Percentiles rank a stretch among this genome's conserved stretches.
These are phyloP conservation scores for Temnothorax ravouxi DNA, from an alignment of 2,888 invertebrate species.

Conservation along the genomic window DNA sequence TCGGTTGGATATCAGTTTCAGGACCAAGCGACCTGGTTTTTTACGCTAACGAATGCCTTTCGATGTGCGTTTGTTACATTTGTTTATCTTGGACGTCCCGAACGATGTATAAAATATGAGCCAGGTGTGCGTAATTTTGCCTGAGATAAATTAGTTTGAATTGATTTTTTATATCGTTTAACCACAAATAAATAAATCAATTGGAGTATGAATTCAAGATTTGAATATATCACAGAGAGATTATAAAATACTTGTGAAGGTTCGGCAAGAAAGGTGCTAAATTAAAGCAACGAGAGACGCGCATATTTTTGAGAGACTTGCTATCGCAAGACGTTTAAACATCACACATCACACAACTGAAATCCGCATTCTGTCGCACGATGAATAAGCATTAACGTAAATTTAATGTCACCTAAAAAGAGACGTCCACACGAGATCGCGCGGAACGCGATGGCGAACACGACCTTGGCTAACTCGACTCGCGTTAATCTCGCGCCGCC, in stretches of 20 bases:
- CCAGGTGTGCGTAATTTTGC: background rate
- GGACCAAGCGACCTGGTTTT: conserved; percentile 48
- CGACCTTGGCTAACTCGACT: conserved; percentile 59
- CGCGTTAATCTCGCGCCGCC: conserved; percentile 50
- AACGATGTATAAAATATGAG: background rate
- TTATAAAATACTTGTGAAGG: background rate
- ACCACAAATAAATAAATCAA: background rate
- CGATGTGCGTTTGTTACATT: conserved; percentile 38
- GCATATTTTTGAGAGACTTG: background rate
- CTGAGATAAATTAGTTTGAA: background rate
- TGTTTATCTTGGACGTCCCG: background rate
- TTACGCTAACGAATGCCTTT: conserved; percentile 52
- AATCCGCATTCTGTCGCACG: background rate
- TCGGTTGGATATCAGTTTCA: conserved; percentile 51
- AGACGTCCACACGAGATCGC: background rate
- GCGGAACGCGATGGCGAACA: conserved; percentile 11
- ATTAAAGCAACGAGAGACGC: background rate
- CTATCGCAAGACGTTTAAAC: background rate
- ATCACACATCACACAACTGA: background rate
- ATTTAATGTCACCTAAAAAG: conserved; percentile 25
- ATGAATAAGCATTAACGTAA: background rate
- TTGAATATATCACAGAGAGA: background rate
- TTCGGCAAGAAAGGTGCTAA: background rate
- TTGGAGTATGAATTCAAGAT: background rate
- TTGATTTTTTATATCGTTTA: background rate